Evolutionary conservation across 1,140 invertebrate species (phyloP).

Genomic region (Colletes gigas): DNA sequence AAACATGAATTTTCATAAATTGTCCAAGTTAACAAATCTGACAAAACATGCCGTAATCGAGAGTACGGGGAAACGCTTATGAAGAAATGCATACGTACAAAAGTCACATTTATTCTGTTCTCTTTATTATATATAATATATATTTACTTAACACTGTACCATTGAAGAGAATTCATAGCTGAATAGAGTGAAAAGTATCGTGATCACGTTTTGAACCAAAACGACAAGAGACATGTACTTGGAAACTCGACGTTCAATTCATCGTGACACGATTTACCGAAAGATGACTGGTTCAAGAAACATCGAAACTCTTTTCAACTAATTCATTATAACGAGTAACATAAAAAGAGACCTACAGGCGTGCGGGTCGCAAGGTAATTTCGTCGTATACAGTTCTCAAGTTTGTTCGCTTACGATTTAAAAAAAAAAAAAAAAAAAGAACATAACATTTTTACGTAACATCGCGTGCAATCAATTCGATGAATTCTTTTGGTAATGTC

Average conservation of each 20-base stretch:
- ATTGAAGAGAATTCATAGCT: constrained; percentile 59
- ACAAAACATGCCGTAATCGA: neutral
- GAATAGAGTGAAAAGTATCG: constrained; percentile 50
- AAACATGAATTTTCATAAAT: too few species aligned
- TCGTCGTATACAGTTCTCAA: constrained; percentile 19
- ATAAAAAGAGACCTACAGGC: constrained; percentile 32
- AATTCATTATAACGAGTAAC: constrained; percentile 38
- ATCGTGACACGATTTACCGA: constrained; percentile 33
- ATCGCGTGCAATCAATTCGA: constrained; percentile 20
- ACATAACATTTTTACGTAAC: neutral
- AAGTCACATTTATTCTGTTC: constrained; percentile 62
- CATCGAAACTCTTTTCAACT: constrained; percentile 40
- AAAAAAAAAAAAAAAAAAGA: too few species aligned
- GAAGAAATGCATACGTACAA: constrained; percentile 28
- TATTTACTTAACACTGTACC: constrained; percentile 59
- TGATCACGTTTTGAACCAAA: constrained; percentile 21
- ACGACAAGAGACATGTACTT: constrained; percentile 25
- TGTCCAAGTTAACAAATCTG: neutral
- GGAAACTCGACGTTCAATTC: constrained; percentile 23
- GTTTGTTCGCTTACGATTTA: constrained; percentile 37
- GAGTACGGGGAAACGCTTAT: constrained; percentile 16
- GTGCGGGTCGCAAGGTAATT: constrained; percentile 25
- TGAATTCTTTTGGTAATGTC: neutral
- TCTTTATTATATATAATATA: constrained; percentile 62
- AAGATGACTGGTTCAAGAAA: constrained; percentile 34